phyloP scores from a whole-genome alignment of 2,797 vertebrate genomes.

The Sebastes wilsoni region DNA sequence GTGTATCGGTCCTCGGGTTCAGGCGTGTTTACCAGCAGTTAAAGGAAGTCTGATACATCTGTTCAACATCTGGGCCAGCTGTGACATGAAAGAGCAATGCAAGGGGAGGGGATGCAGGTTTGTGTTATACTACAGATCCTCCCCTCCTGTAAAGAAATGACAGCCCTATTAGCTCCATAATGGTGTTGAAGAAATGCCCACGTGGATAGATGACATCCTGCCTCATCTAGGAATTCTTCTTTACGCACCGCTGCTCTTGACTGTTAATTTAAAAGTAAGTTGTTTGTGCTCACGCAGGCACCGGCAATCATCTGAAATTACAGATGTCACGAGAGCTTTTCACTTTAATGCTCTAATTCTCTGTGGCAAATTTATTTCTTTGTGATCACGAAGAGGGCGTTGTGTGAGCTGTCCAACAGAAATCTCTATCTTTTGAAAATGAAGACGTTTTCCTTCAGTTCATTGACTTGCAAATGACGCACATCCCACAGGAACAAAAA shows the following conservation, averaged over 20 bases:
- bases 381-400: not conserved
- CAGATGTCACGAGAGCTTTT: slow-evolving; percentile 12
- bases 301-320: slow-evolving; percentile 34
- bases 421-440: slow-evolving; percentile 42
- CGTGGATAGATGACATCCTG: slow-evolving; percentile 33
- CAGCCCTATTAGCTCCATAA: slow-evolving; percentile 32
- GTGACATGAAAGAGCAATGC: slow-evolving; percentile 69
- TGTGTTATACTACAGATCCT: slow-evolving; percentile 57
- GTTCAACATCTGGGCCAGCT: slow-evolving; percentile 78
- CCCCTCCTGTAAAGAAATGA: slow-evolving; percentile 43
- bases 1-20: slow-evolving; percentile 47
- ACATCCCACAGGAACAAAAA: not conserved
- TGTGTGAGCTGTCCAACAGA: slow-evolving; percentile 28
- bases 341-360: slow-evolving; percentile 30
- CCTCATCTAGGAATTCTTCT: slow-evolving; percentile 7
- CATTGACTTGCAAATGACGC: slow-evolving; percentile 70
- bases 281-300: not conserved
- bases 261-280: slow-evolving; percentile 12
- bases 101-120: slow-evolving; percentile 41
- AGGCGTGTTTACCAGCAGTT: slow-evolving; percentile 63
- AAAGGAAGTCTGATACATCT: slow-evolving; percentile 77
- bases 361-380: slow-evolving; percentile 15
- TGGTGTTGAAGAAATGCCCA: slow-evolving; percentile 19
- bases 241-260: not conserved
- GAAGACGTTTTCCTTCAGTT: slow-evolving; percentile 39